Base-by-base conservation (phyloP, 2,888 invertebrate genomes). In the Apantesis nais region DNA sequence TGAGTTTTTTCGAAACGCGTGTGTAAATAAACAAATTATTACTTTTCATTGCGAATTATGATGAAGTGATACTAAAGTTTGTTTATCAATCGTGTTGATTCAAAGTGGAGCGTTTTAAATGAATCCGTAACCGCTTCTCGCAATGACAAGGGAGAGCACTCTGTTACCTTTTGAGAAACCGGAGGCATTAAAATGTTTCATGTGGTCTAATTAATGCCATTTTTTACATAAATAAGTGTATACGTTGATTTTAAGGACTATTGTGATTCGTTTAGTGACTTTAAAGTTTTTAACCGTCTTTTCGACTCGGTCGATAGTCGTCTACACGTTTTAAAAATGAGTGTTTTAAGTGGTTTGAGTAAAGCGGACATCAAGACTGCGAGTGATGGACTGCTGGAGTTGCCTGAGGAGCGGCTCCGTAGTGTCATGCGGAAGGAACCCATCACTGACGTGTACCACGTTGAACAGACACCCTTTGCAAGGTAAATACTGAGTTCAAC, bases 381-480 rank as follows among this genome's bases (percentile, higher is more conserved):
- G 76, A 96, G 96, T 87, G 97, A 97, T 92, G 97, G 97, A 82
- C 96, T 97, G 85, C 93, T 97, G 91, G 96, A 96, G 93, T 95
- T 97, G 86, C 96, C 96, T 71, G 96, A 97, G 89, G 97, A 97
- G 85, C 95, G 96, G 87, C 94, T 97, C 85, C 95, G 96, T 85
- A 96, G 95, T 89, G 94, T 97, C 89, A 96, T 97, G 90, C 96
- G 97, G 85, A 96, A 96, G 89, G 96, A 97, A 89, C 96, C 97
- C 84, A 97, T 97, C 92, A 96, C 97, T 84, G 96, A 97, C 85
- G 96, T 97, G 80, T 97, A 97, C 92, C 96, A 97, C 92, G 97
- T 97, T 86, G 97, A 97, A 92, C 97, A 97, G 93, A 97, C 97
- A 87, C 97, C 97, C 88, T 97, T 97, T 95, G 97, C 97, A 96